phyloP scores from a whole-genome alignment of 2,113 vertebrate genomes.

The Alouatta palliata region DNA sequence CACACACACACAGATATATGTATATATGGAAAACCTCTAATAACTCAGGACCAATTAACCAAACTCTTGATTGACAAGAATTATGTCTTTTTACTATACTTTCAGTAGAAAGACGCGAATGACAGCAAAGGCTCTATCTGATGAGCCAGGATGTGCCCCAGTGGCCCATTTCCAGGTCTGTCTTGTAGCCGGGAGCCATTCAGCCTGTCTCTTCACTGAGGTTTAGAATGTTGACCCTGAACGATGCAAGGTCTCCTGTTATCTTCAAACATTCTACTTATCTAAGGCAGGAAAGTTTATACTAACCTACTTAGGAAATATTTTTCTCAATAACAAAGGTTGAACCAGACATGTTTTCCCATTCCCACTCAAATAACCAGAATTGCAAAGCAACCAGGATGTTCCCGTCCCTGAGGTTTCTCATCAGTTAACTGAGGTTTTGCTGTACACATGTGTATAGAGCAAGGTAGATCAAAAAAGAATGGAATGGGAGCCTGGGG shows the following conservation, averaged over 20 bases:
- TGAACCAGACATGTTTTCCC: background rate
- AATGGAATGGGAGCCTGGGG: constrained; percentile 7
- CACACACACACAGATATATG: constrained; percentile 62
- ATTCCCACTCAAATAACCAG: constrained; percentile 12
- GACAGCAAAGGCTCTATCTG: background rate
- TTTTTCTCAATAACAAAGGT: constrained; percentile 1
- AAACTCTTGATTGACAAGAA: constrained; percentile 27
- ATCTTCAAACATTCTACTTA: constrained; percentile 4
- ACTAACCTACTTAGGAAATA: constrained; percentile 53
- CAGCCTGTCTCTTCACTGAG: constrained; percentile 57
- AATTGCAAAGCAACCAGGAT: constrained; percentile 2
- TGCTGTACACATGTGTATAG: background rate
- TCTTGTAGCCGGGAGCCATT: background rate
- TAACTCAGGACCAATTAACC: constrained; percentile 44
- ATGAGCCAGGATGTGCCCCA: background rate
- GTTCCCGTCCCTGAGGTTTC: constrained; percentile 66
- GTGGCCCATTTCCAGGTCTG: background rate
- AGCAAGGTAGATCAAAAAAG: constrained; percentile 45
- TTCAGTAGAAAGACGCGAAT: constrained; percentile 51
- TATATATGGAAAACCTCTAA: constrained; percentile 66
- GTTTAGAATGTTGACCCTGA: constrained; percentile 59
- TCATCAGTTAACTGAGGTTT: constrained; percentile 50
- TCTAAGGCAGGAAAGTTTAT: constrained; percentile 64
- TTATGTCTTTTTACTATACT: constrained; percentile 23
- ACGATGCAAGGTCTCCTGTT: constrained; percentile 42